Evolutionary conservation across 2,797 vertebrate species (phyloP), one percentile per base, ranked within the genome.

Genomic region (Eulemur rubriventer): DNA sequence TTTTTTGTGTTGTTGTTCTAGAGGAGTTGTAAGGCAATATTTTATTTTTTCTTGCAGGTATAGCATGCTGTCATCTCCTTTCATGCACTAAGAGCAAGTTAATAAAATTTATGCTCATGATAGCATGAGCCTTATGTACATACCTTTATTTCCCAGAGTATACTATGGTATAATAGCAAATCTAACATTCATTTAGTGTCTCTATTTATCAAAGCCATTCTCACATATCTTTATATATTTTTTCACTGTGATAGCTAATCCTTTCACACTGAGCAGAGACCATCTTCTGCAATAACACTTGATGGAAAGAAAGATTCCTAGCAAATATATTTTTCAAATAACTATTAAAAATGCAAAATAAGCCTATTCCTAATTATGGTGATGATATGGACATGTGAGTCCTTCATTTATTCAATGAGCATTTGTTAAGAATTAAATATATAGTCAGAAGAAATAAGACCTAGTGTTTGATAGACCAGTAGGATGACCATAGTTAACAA

Each of bases 131-230:
- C 73, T 94, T 75, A 75, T 18, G 52, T 94, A 95, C 94, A 91
- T 52, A 76, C 12, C 11, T 91, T 94, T 76, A 94, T 48, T 91
- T 91, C n/a, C 73, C n/a, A 89, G 46, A 67, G 8, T 17, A 55
- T 38, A 75, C 57, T 75, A 41, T 28, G 70, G n/a, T 35, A 85
- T 35, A 83, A 63, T 63, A 95, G 50, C 22, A 86, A 80, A 89
- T 65, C 28, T 72, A 79, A 91, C 41, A 67, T 63, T 89, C 63
- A 67, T 50, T 84, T 33, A 80, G 75, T 0, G 12, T 94, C 24
- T 93, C n/a, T 76, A 80, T 5, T 96, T 96, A 79, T 80, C 69
- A 96, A 93, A 93, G 50, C 28, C 26, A 67, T 91, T 89, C 73
- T 89, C 35, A 65, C 24, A 83, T 61, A 43, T 70, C 82, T 95